Base-by-base conservation (phyloP, 2,888 invertebrate genomes). In the Meliscaeva auricollis region DNA sequence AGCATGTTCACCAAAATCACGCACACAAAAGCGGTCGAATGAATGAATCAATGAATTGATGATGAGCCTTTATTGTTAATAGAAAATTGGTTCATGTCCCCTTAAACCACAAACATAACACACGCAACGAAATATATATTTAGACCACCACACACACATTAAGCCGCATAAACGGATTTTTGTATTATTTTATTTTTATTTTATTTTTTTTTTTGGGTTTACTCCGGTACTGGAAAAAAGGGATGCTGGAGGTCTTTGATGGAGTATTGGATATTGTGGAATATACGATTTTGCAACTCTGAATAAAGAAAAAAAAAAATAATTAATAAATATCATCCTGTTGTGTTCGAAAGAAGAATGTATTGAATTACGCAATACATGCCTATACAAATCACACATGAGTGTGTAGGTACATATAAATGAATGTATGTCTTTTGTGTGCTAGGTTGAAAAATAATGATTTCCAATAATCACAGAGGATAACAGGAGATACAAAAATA, bases 31-130 rank as follows among this genome's bases (percentile, higher is more conserved):
- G 64, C 74, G 74, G 64, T 79, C 64, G 56, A 26, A 44, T 20
- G 64, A 66, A 58, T 54, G 76, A 82, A 72, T 82, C 76, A 60
- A 56, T 60, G 70, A 75, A 79, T 79, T 70, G 79, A 84, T 84
- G 75, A 79, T 75, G 83, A 75, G 74, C 79, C 66, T 66, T 75
- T 66, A 83, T 75, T 84, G 79, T 79, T 75, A 66, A 75, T 75
- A 69, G 79, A 79, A 79, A 74, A 75, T 74, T 50, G 70, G 74
- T 70, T 74, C 74, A 70, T 66, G 58, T 79, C 68, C 54, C 60
- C 52, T 75, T 52, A 22, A 54, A 44, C 54, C 66, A 48, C 46
- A 62, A 56, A 52, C 41, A 58, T 35, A 60, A 38, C 62, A 77
- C 60, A 64, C 69, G 50, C 30, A 66, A 35, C 41, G 41, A 48